Evolutionary conservation across 2,888 invertebrate species (phyloP), one percentile per base, ranked within the genome.

Genomic region (Cerceris rybyensis): DNA sequence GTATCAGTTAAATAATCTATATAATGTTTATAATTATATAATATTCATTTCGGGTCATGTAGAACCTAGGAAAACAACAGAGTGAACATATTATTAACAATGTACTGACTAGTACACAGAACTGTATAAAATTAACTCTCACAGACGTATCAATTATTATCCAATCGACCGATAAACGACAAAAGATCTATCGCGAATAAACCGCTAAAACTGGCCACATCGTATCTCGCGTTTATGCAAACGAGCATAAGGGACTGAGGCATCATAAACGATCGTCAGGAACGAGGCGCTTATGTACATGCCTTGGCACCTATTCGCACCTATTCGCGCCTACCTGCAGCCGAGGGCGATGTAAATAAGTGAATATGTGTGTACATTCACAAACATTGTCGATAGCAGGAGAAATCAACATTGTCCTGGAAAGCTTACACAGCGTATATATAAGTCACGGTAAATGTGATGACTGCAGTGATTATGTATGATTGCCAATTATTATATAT

Each of bases 291-390:
- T 50, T 50, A 50, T 54, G 75, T 50, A 43, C 55, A 4, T 28
- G 28, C 1, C 1, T 28, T 28, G 2, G 28, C 28, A 28, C 28
- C 28, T 28, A 28, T 57, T 50, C 61, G 46, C 60, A 50, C 46
- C 39, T 50, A 61, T 39, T 76, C 63, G 58, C 60, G 60, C 46
- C 11, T 49, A 46, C 46, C 46, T 46, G 46, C 46, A 17, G 49
- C 28, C 28, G 46, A 49, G 17, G 43, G 28, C 13, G 46, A 13
- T 28, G 61, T 58, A 67, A 67, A 67, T 58, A 67, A 42, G 66
- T 67, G 57, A 67, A 67, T 67, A 67, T 61, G 60, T 61, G 58
- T 49, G 55, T 66, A 66, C 41, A n/a, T 42, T 7, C 59, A 16
- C 14, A 0, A 11, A 14, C 7, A 59, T 59, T 58, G 28, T 28